These are phyloP conservation scores for Esox masquinongy DNA, from an alignment of 2,797 vertebrate genomes.

Conservation along the genomic window DNA sequence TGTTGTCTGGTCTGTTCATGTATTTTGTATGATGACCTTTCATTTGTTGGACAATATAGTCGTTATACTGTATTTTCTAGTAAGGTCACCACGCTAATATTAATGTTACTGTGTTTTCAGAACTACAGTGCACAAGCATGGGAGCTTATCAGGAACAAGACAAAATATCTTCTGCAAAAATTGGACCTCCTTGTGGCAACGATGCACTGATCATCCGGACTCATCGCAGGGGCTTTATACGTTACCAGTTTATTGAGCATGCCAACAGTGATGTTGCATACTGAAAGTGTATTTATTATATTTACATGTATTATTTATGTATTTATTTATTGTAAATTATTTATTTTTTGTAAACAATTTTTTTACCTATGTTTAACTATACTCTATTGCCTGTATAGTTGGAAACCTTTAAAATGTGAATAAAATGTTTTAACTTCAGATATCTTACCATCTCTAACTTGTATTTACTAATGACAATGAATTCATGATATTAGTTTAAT, in stretches of 20 bases:
- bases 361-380: neutral
- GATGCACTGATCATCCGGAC: neutral
- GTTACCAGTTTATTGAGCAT: neutral
- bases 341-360: constrained; percentile 2
- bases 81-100: neutral
- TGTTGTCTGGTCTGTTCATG: neutral
- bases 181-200: neutral
- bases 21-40: neutral
- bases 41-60: neutral
- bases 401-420: neutral
- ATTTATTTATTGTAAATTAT: neutral
- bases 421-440: neutral
- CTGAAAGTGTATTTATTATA: neutral
- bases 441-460: no score
- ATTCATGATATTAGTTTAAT: neutral
- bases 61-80: neutral
- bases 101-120: constrained; percentile 1
- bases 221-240: neutral
- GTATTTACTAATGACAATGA: no score
- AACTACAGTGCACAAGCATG: constrained; percentile 15
- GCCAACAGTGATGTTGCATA: no score
- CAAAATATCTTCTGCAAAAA: neutral
- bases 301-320: neutral
- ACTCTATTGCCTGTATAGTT: neutral
- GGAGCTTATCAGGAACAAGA: constrained; percentile 20